Conservation (phyloP, 2,113 vertebrate species). For the Sceloporus undulatus region DNA sequence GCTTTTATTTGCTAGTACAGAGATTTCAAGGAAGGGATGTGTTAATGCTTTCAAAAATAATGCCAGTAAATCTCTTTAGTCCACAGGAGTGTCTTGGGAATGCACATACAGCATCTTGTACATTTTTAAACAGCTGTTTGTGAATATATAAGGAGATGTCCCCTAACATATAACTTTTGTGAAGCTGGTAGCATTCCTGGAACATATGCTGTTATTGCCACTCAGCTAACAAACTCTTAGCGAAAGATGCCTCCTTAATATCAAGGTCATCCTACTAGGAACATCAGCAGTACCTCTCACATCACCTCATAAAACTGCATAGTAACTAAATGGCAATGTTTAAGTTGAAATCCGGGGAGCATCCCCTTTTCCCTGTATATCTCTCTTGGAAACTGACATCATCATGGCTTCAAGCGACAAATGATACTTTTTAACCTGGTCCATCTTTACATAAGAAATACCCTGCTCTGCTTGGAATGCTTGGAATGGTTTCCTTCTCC, state of each 20-base stretch:
- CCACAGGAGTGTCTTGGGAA: constrained; percentile 1
- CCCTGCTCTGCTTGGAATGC: constrained; percentile 44
- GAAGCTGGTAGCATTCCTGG: constrained; percentile 2
- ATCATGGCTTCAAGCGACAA: not conserved
- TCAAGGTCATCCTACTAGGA: not conserved
- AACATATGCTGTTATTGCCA: constrained; percentile 18
- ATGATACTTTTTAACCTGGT: constrained; percentile 26
- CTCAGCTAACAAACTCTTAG: not conserved
- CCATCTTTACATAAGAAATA: constrained; percentile 24
- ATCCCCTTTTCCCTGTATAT: not conserved
- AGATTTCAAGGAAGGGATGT: not conserved
- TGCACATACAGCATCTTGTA: not conserved
- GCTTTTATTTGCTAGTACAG: not conserved
- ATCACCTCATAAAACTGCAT: not conserved
- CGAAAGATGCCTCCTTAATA: not conserved
- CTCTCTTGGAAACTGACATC: not conserved
- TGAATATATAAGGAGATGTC: constrained; percentile 13
- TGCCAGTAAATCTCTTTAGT: accelerated
- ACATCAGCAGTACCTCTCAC: not conserved
- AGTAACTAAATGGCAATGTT: not conserved
- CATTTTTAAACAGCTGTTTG: constrained; percentile 3
- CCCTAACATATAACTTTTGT: constrained; percentile 17
- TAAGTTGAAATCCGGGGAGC: not conserved
- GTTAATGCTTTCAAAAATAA: not conserved
- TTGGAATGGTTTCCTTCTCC: not conserved